phyloP scores from a whole-genome alignment of 1,140 invertebrate genomes.

The Pseudomyrmex flavicornis region DNA sequence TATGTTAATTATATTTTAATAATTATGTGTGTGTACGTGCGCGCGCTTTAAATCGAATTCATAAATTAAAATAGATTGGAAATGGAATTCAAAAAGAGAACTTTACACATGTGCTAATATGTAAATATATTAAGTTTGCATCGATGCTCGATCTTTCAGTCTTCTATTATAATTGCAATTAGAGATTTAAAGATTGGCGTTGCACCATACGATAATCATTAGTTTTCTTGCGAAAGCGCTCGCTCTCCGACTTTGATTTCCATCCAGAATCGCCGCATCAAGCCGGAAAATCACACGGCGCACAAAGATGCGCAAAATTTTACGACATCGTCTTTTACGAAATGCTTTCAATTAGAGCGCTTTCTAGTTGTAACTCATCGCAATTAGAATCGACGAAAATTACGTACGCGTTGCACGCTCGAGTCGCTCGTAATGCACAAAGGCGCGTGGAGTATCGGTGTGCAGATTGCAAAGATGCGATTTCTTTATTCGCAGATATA shows the following conservation, averaged over 20 bases:
- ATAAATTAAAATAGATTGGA: no score
- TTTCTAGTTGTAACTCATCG: conserved; percentile 82
- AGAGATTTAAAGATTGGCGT: conserved; percentile 48
- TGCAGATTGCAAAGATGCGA: conserved; percentile 56
- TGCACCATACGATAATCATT: conserved; percentile 43
- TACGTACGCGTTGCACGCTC: conserved; percentile 70
- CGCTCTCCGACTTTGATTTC: conserved; percentile 50
- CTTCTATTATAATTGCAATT: conserved; percentile 50
- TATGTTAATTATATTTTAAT: neutral
- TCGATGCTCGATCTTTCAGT: neutral
- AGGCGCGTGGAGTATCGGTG: conserved; percentile 66
- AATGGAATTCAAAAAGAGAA: no score
- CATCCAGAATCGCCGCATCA: conserved; percentile 57
- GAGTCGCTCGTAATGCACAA: conserved; percentile 68
- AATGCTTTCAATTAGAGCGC: conserved; percentile 82
- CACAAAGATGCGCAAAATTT: conserved; percentile 70
- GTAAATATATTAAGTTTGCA: neutral
- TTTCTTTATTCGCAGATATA: conserved; percentile 12
- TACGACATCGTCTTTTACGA: conserved; percentile 78
- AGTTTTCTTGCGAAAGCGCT: conserved; percentile 53
- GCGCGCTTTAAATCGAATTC: no score
- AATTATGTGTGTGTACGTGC: no score
- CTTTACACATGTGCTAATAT: no score
- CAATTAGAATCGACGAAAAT: conserved; percentile 81
- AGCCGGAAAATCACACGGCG: conserved; percentile 70